Conservation (phyloP, 2,797 vertebrate species). For the Rhodeus uyekii region DNA sequence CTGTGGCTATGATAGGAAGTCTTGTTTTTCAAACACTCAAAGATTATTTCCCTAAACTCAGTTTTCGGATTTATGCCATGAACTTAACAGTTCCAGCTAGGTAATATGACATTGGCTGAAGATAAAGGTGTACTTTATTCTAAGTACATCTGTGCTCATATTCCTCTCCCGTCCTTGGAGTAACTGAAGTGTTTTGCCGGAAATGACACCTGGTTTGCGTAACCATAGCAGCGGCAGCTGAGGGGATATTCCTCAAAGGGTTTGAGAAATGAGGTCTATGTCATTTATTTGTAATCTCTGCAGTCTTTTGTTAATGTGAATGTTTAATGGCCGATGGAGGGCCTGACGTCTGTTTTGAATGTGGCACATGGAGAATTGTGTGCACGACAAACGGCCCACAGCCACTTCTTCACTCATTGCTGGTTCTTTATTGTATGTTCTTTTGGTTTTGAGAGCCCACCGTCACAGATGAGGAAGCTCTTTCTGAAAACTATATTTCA, state of each 20-base stretch:
- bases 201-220: not conserved
- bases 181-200: constrained; percentile 24
- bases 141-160: constrained; percentile 11
- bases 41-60: not conserved
- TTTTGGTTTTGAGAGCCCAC: constrained; percentile 31
- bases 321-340: constrained; percentile 48
- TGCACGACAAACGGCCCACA: constrained; percentile 17
- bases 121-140: constrained; percentile 15
- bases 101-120: not conserved
- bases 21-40: not conserved
- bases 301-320: constrained; percentile 49
- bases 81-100: not conserved
- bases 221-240: constrained; percentile 13
- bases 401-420: constrained; percentile 20
- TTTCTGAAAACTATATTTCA: constrained; percentile 9
- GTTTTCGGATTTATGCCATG: not conserved
- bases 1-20: constrained; percentile 4
- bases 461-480: not conserved
- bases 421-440: constrained; percentile 19
- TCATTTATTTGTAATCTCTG: constrained; percentile 40
- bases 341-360: constrained; percentile 42
- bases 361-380: constrained; percentile 32
- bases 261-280: constrained; percentile 40
- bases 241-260: constrained; percentile 36
- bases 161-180: not conserved